Conservation (phyloP, 2,113 vertebrate species). For the Toxostoma redivivum region DNA sequence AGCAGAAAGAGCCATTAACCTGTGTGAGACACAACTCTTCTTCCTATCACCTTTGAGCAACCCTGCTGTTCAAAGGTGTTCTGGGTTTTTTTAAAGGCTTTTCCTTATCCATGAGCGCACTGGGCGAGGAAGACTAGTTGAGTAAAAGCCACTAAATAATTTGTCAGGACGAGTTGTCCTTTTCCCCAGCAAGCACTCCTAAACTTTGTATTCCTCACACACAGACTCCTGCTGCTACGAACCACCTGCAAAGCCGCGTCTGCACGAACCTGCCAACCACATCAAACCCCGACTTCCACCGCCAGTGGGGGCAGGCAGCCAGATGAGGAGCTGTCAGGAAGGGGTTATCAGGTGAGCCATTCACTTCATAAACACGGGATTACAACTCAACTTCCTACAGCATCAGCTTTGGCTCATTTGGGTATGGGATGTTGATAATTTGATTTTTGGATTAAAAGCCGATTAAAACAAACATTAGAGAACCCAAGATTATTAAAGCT, state of each 20-base stretch:
- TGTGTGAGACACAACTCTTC: not conserved
- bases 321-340: not conserved
- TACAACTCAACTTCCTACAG: not conserved
- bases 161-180: not conserved
- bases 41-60: not conserved
- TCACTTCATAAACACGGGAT: not conserved
- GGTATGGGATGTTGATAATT: not conserved
- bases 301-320: not conserved
- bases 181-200: not conserved
- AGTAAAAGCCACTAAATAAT: not conserved
- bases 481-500: not conserved
- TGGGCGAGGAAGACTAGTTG: not conserved
- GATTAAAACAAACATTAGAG: not conserved
- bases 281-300: not conserved
- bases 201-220: not conserved
- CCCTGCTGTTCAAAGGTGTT: not conserved
- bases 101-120: not conserved
- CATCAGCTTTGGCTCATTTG: not conserved
- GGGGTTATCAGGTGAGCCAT: slow-evolving; percentile 3
- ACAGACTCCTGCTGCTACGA: accelerated
- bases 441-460: not conserved
- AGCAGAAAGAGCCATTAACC: not conserved
- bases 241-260: not conserved
- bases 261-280: not conserved
- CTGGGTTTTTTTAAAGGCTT: not conserved